Conservation (phyloP, 2,797 vertebrate genomes). For the Falco rusticolus region DNA sequence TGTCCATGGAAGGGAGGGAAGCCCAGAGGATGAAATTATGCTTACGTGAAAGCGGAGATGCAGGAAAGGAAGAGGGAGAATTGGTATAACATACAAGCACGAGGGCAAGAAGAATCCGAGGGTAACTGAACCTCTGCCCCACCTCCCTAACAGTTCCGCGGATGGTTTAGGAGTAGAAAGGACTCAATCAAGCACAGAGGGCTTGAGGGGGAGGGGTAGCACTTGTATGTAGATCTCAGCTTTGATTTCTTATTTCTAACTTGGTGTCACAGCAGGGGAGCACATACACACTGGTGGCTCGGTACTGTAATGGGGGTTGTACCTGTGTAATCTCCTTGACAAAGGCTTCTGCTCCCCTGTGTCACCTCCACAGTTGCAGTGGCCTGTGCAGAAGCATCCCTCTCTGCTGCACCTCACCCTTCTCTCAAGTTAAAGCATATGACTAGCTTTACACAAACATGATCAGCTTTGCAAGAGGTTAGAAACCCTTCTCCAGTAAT, state of each 20-base stretch:
- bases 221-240: not conserved
- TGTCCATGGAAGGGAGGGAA: not conserved
- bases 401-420: not conserved
- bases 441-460: not conserved
- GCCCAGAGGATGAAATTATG: not conserved
- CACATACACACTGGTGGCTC: fast-evolving
- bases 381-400: not conserved
- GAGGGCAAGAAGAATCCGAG: not conserved
- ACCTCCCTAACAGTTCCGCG: not conserved
- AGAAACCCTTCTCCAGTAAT: not conserved
- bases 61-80: not conserved
- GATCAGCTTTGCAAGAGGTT: not conserved
- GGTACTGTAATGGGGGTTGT: not conserved
- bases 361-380: not conserved
- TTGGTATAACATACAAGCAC: not conserved
- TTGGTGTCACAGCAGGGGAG: not conserved
- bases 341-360: not conserved
- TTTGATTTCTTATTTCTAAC: not conserved
- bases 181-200: not conserved
- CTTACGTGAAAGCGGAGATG: not conserved
- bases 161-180: not conserved
- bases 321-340: not conserved
- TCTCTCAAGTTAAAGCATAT: not conserved
- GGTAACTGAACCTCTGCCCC: not conserved
- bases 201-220: not conserved